phyloP scores from a whole-genome alignment of 2,113 vertebrate species.

The Trogon surrucura region DNA sequence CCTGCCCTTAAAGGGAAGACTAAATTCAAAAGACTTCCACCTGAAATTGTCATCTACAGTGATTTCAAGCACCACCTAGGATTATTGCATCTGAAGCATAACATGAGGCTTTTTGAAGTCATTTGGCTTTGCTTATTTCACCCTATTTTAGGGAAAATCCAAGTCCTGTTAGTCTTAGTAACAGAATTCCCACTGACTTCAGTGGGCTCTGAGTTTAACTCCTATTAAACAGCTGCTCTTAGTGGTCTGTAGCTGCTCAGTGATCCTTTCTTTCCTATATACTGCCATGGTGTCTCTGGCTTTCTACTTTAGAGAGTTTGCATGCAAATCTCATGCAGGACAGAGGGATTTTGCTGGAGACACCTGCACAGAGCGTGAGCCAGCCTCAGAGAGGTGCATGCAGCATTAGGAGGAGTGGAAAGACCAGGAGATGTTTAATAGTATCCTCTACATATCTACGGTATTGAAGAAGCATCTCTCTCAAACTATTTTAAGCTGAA shows the following conservation, averaged over 20 bases:
- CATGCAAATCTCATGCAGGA: neutral
- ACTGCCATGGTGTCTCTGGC: neutral
- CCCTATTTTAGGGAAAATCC: neutral
- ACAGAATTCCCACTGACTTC: neutral
- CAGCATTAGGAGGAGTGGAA: neutral
- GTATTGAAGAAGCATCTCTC: neutral
- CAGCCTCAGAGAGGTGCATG: accelerated
- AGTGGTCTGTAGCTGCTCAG: neutral
- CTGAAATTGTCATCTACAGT: neutral
- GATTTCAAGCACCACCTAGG: neutral
- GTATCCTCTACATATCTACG: neutral
- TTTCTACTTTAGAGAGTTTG: neutral
- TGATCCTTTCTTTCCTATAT: neutral
- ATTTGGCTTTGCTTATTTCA: neutral
- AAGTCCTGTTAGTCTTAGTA: neutral
- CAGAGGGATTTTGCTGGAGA: neutral
- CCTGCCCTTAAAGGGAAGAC: neutral
- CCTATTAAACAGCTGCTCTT: neutral
- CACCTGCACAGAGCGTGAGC: neutral
- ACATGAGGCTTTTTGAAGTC: neutral
- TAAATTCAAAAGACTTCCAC: neutral
- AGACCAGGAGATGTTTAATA: neutral
- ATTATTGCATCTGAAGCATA: neutral
- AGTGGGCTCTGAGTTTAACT: neutral
- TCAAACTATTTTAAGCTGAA: neutral